Evolutionary conservation across 2,888 invertebrate genomes (phyloP), one percentile per base, ranked within the genome.

Genomic region (Epinotia demarniana): DNA sequence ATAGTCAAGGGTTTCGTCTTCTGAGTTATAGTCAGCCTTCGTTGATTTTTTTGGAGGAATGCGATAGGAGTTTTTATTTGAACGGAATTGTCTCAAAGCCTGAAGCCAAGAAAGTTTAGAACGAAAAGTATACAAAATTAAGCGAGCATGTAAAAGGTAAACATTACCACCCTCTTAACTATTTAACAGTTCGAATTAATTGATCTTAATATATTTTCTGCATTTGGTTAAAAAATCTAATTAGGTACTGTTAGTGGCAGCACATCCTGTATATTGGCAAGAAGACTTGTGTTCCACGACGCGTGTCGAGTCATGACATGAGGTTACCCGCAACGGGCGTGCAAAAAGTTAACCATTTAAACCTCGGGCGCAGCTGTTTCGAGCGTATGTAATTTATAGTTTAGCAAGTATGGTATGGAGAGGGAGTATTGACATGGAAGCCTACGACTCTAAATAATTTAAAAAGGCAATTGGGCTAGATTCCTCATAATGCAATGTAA

Each of bases 271-370:
- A 60, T 43, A 63, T 19, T 6, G 27, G 18, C 46, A 46, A 73
- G 33, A 39, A 62, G 55, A 62, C 68, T 68, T 69, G 43, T 69
- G 60, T 58, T 58, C 43, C 43, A 43, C 27, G 61, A 43, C 27
- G 61, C 49, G 23, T 60, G 27, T 39, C 43, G 39, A 69, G 63
- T 66, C 64, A 60, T 66, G 60, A 60, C 64, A 55, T 39, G 75
- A 58, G 64, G 63, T 64, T 64, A 53, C 62, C 19, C 53, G 53
- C 64, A 64, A 64, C 49, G 19, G 27, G 49, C 49, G 49, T 53
- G 60, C 75, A 75, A 75, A 70, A 70, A 49, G 49, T 13, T 27
- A 64, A 8, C 55, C 46, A 58, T 67, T n/a, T 19, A 66, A 53
- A 23, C 60, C 49, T 67, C 49, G 46, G 18, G 27, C 69, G 18